A percentile compares a stretch with the other conserved stretches of the same genome.
Evolutionary conservation across 2,888 invertebrate species (phyloP).

Genomic region (Gerris lacustris): DNA sequence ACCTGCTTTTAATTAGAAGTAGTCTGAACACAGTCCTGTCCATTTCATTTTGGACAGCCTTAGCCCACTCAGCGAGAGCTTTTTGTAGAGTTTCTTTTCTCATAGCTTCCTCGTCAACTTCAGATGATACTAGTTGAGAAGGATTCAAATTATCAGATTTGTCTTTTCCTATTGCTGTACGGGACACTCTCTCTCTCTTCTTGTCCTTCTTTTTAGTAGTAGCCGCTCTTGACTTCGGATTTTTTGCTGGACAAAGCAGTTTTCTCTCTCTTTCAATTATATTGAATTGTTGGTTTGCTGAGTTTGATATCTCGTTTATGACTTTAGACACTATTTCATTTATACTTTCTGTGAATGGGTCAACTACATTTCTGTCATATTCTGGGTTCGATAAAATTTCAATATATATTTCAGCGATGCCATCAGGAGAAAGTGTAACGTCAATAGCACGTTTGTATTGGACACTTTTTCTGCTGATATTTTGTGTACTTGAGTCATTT

Average conservation of each 20-base stretch:
- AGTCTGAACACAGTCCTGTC: conserved; percentile 42
- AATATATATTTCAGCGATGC: background rate
- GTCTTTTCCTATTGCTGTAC: background rate
- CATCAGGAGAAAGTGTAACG: background rate
- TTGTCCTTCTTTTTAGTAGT: background rate
- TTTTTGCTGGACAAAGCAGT: conserved; percentile 1
- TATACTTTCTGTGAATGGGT: background rate
- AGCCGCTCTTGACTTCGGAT: background rate
- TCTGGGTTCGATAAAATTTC: background rate
- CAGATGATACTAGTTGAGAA: background rate
- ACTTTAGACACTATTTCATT: background rate
- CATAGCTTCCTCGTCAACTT: background rate
- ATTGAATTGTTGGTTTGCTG: background rate
- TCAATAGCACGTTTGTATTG: background rate
- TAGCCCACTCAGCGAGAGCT: conserved; percentile 47
- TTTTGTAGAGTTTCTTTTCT: conserved; percentile 33
- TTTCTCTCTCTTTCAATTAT: background rate
- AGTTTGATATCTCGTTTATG: background rate
- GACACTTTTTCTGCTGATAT: background rate
- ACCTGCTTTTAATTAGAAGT: conserved; percentile 36
- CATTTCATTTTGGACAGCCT: conserved; percentile 46
- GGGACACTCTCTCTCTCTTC: background rate
- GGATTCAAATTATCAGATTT: background rate
- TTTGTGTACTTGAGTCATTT: background rate
- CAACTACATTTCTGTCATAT: background rate